Base-by-base conservation (phyloP, 1,140 invertebrate species). In the Streblospio benedicti region DNA sequence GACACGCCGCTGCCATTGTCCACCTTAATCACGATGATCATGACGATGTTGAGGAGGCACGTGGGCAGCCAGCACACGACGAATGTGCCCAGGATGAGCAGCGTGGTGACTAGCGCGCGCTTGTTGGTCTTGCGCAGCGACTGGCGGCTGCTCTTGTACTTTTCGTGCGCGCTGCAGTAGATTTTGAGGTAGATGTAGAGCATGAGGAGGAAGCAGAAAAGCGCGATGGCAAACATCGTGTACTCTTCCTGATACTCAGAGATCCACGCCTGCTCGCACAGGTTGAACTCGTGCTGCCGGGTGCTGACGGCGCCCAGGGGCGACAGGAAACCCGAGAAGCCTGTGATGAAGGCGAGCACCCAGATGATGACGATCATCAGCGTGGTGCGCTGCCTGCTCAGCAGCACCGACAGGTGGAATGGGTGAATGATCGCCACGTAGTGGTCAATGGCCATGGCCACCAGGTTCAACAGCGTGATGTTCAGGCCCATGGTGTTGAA, bases 391-490 rank as follows among this genome's bases (percentile, higher is more conserved):
- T 84, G 76, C 32, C 77, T 74, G 35, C 59, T 66, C 57, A 71
- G 62, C 32, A 85, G 83, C 16, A 84, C 83, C 62, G 88, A 86
- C 72, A 91, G 91, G n/a, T 87, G 84, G 25, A 92, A 79, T 0
- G 90, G 90, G 71, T 89, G 87, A 3, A 89, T 87, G 31, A 93
- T 88, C 0, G 90, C 90, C 63, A 87, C 86, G 74, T 90, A 91
- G 66, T 88, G 86, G 69, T 87, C 86, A 20, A 85, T 69, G 4
- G 85, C 84, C 31, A 88, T 76, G 2, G 82, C 82, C 14, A 86
- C 66, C 4, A 88, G 76, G 70, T 87, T 86, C 5, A 81, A 71
- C 1, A 86, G 81, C 0, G 85, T 83, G 9, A 85, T 82, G 12
- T 69, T 51, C 41, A 65, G 65, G 5, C 67, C 69, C 45, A 60